Conservation (phyloP, 2,113 vertebrate genomes). For the Poicephalus meyeri region DNA sequence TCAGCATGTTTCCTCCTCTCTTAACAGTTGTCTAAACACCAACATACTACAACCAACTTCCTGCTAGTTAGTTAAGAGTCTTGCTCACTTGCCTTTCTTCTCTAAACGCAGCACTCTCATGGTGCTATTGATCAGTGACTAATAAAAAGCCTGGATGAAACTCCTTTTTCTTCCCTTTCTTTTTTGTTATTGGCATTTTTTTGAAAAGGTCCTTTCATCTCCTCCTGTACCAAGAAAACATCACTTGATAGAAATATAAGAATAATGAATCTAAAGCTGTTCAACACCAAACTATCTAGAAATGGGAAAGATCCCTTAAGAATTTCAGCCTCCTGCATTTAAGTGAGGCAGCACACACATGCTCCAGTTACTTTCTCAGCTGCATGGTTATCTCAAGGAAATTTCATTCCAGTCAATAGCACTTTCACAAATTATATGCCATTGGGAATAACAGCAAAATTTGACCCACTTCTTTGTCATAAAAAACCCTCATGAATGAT, state of each 20-base stretch:
- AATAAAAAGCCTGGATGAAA: background rate
- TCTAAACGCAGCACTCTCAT: background rate
- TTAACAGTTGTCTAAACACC: background rate
- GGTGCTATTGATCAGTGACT: constrained; percentile 43
- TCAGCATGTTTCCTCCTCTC: background rate
- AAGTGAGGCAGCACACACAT: background rate
- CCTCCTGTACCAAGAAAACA: background rate
- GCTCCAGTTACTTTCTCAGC: background rate
- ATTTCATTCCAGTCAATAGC: background rate
- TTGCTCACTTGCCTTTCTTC: constrained; percentile 46
- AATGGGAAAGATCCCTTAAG: constrained; percentile 1
- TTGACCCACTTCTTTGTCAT: background rate
- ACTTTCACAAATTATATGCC: background rate
- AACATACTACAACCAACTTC: background rate
- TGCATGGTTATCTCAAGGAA: background rate
- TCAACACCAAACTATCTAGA: background rate
- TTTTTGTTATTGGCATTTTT: constrained; percentile 49
- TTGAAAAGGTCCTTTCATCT: constrained; percentile 55
- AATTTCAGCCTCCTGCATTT: background rate
- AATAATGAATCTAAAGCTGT: constrained; percentile 36
- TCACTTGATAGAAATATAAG: constrained; percentile 21
- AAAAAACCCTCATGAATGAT: background rate
- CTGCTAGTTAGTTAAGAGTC: constrained; percentile 53
- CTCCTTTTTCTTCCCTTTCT: constrained; percentile 16
- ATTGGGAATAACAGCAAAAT: background rate